phyloP scores from a whole-genome alignment of 2,797 vertebrate genomes.

The Enteromius unitaeniatus region DNA sequence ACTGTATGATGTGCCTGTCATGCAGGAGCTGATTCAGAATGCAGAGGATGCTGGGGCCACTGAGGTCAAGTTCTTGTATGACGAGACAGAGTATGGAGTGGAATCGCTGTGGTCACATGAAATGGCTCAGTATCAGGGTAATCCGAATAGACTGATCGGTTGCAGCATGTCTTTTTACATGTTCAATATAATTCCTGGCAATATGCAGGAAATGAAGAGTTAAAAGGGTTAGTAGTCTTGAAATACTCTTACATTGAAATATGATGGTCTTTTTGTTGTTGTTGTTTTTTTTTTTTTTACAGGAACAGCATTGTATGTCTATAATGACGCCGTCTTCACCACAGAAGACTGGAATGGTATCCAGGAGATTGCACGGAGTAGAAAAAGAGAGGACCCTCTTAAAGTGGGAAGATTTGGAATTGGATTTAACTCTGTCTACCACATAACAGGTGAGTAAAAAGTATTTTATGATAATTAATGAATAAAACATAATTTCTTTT shows the following conservation, averaged over 20 bases:
- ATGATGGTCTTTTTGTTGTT: neutral
- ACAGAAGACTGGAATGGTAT: conserved; percentile 97
- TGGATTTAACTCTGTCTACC: conserved; percentile 99
- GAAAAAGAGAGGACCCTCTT: conserved; percentile 96
- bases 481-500: neutral
- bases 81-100: conserved; percentile 94
- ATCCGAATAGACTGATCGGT: conserved; percentile 42
- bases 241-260: neutral
- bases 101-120: conserved; percentile 94
- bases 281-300: conserved; percentile 28
- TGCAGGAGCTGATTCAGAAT: conserved; percentile 97
- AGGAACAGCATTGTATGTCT: conserved; percentile 93
- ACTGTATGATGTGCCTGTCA: conserved; percentile 48
- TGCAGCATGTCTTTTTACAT: neutral
- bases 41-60: conserved; percentile 98
- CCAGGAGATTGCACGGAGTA: conserved; percentile 97
- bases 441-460: conserved; percentile 89
- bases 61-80: conserved; percentile 94
- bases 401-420: conserved; percentile 99
- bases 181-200: neutral
- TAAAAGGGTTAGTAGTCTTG: neutral
- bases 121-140: conserved; percentile 95
- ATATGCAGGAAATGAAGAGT: neutral
- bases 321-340: conserved; percentile 95
- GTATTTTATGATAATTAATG: neutral